These are phyloP conservation scores for Oxycera nigricornis DNA, from an alignment of 2,888 invertebrate species.

Conservation along the genomic window DNA sequence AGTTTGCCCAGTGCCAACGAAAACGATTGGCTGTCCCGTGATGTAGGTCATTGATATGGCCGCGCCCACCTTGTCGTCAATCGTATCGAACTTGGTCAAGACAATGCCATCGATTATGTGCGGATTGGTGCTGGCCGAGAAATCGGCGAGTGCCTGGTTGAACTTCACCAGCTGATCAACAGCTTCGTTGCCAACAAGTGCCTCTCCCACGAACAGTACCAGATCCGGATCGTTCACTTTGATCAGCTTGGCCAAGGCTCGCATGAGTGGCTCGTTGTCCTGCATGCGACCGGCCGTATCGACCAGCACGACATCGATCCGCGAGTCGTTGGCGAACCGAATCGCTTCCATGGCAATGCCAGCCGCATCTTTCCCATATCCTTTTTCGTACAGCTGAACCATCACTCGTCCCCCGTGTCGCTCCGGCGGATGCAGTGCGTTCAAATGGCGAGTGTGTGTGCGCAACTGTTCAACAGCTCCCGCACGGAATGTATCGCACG, in stretches of 20 bases:
- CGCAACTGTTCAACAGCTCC: conserved; percentile 98
- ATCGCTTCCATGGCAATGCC: conserved; percentile 98
- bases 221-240: conserved; percentile 97
- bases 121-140: conserved; percentile 77
- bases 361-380: conserved; percentile 97
- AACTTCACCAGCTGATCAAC: conserved; percentile 99
- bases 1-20: conserved; percentile 97
- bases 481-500: conserved; percentile 98
- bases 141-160: conserved; percentile 96
- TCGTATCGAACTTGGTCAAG: conserved; percentile 99
- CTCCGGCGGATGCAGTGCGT: conserved; percentile 87
- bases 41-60: conserved; percentile 99
- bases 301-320: conserved; percentile 91
- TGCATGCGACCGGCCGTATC: conserved; percentile 99
- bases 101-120: conserved; percentile 99
- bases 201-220: conserved; percentile 99
- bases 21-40: conserved; percentile 95
- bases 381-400: conserved; percentile 98
- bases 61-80: conserved; percentile 99
- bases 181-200: conserved; percentile 99
- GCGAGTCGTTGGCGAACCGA: conserved; percentile 80
- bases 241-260: conserved; percentile 95
- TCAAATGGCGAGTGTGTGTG: conserved; percentile 91
- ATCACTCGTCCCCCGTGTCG: conserved; percentile 75
- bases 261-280: conserved; percentile 99